Evolutionary conservation across 1,140 invertebrate species (phyloP), one percentile per base, ranked within the genome.

Genomic region (Caenorhabditis remanei): DNA sequence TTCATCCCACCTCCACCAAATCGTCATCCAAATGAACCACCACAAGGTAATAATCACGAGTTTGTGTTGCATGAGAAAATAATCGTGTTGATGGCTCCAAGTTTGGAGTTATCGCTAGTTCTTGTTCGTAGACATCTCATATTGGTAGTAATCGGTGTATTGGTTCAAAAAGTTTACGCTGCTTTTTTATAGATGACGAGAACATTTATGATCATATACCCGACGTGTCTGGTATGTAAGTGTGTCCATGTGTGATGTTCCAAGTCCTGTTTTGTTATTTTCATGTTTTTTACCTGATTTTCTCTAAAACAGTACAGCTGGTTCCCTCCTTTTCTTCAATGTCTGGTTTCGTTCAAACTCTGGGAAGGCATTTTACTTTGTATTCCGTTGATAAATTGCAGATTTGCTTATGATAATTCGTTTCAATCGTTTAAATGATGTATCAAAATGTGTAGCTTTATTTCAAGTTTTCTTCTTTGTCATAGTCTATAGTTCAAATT

Each of bases 121-220:
- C n/a, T 24, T 24, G 21, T 65, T 24, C 11, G 40, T 65, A 24
- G 21, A 11, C 11, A 32, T 32, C 32, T 32, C 32, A 2, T 32
- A 2, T 32, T 32, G 32, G 32, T 32, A 32, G 32, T 32, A 32
- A 32, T 32, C 32, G 32, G 32, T 32, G 32, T 2, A 32, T 32
- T 32, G 32, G 32, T 0, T 32, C 32, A 1, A 32, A 32, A 32
- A 32, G 2, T n/a, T 40, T 24, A 40, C 46, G 67, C 67, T 40
- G 67, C 40, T 71, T 79, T 71, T 50, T 79, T 79, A 79, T 79
- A 79, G 71, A 79, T 50, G 71, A 50, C 71, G 71, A 79, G 71
- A 79, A 79, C 71, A 79, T 79, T 79, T 79, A 79, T 79, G 71
- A 79, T 50, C 71, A 79, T 79, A 79, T 79, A 79, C 71, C 71